Evolutionary conservation across 2,888 invertebrate genomes (phyloP), one percentile per base, ranked within the genome.

Genomic region (Meteorus colon): DNA sequence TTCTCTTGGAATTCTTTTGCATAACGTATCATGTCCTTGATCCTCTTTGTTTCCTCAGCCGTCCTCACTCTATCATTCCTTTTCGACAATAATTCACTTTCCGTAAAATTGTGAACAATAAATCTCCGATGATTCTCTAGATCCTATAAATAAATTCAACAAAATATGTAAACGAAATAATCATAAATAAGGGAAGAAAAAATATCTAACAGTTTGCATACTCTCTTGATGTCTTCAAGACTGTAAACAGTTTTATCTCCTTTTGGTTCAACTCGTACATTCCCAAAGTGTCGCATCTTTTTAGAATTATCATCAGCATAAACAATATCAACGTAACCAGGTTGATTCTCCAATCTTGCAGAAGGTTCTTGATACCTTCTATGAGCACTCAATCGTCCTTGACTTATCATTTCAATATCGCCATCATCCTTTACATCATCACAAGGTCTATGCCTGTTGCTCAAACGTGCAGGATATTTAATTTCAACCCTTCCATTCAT

Each of bases 261-360:
- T 4, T 75, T 80, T 0, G 83, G 74, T 24, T 84, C 81, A 12
- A 83, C 80, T 74, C 80, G 80, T 5, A 82, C 76, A 51, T 87
- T 87, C n/a, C 83, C 87, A 29, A 86, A 88, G n/a, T 82, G 85
- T 45, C 80, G 85, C 19, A 82, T 70, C 27, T 78, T 81, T 10
- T 66, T 51, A n/a, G 16, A 14, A 16, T 59, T 66, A 4, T 81
- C 82, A 69, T 84, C 83, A 19, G 86, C 84, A 67, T 89, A 89
- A 24, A 88, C 80, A 24, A 89, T 86, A 34, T 89, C 89, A n/a
- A 89, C 83, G 69, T 83, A 89, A 37, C 86, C 87, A 0, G 86
- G 83, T 16, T 82, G 83, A 65, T 81, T 74, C 59, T 85, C 83
- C 48, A 79, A 19, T 68, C 77, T 24, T 66, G 37, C 65, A 1